Evolutionary conservation across 2,113 vertebrate species (phyloP).

Genomic region (Noturus placidus): DNA sequence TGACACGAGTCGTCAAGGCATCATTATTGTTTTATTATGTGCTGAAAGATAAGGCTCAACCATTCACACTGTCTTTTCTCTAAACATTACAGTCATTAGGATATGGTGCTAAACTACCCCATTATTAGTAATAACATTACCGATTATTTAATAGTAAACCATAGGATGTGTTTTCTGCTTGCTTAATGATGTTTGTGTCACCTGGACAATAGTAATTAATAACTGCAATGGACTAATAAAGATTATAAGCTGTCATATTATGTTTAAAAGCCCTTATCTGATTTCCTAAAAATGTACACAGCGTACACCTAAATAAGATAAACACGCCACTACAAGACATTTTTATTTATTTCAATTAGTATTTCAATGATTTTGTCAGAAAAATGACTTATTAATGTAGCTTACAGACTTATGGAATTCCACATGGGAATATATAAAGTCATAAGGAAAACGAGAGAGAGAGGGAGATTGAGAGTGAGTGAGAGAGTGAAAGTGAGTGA

Average conservation of each 20-base stretch:
- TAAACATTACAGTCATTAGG: not conserved
- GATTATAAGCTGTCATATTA: not conserved
- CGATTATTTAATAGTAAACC: not conserved
- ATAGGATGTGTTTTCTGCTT: not conserved
- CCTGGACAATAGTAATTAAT: not conserved
- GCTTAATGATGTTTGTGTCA: not conserved
- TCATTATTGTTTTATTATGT: not conserved
- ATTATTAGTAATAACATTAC: not conserved
- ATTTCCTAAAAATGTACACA: not conserved
- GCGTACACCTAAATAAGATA: not conserved
- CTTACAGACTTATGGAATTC: not conserved
- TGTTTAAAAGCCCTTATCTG: not conserved
- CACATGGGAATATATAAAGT: not conserved
- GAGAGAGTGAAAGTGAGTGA: no score
- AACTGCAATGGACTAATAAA: not conserved
- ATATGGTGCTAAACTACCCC: not conserved
- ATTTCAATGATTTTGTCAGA: not conserved
- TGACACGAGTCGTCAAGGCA: not conserved
- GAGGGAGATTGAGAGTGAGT: no score
- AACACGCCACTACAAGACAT: not conserved
- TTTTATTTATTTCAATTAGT: not conserved
- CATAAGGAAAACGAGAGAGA: not conserved
- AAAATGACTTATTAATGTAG: not conserved
- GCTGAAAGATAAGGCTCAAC: not conserved
- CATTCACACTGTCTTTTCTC: no score